These are phyloP conservation scores for Cecropterus lyciades DNA, from an alignment of 1,140 invertebrate species.

Conservation along the genomic window DNA sequence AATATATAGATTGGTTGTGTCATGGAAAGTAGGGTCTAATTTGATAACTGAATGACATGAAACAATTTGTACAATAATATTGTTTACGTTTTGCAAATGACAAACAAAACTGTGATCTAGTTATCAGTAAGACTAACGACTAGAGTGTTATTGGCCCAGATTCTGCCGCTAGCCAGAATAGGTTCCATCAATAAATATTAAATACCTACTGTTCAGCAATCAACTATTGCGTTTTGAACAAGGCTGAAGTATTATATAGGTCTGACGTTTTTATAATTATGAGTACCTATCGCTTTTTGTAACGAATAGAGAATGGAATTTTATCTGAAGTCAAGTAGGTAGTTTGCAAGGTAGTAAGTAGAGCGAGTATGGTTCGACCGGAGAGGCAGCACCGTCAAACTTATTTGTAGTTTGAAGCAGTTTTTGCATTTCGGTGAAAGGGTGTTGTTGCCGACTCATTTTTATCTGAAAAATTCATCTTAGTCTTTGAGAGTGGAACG, in stretches of 20 bases:
- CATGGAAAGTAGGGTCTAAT: constrained; percentile 2
- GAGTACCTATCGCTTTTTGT: too few relatives aligned
- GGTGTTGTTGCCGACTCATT: too few relatives aligned
- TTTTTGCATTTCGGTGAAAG: too few relatives aligned
- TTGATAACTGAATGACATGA: constrained; percentile 3
- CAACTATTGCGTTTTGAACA: not conserved
- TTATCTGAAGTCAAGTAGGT: too few relatives aligned
- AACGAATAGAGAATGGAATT: too few relatives aligned
- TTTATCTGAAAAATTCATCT: too few relatives aligned
- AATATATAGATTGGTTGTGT: not conserved
- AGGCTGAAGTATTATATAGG: not conserved
- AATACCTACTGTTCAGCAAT: constrained; percentile 5
- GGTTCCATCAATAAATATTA: constrained; percentile 37
- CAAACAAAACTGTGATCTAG: constrained; percentile 26
- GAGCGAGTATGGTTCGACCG: too few relatives aligned
- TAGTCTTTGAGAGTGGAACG: too few relatives aligned
- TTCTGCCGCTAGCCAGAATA: constrained; percentile 41
- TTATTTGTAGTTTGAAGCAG: too few relatives aligned
- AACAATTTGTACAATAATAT: constrained; percentile 22
- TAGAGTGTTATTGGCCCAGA: constrained; percentile 52
- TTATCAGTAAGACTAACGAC: constrained; percentile 19
- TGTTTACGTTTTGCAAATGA: constrained; percentile 13
- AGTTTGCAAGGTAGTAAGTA: too few relatives aligned
- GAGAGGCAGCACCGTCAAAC: too few relatives aligned
- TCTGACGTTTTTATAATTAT: not conserved